Evolutionary conservation across 1,140 invertebrate genomes (phyloP).

Genomic region (Elymnias hypermnestra): DNA sequence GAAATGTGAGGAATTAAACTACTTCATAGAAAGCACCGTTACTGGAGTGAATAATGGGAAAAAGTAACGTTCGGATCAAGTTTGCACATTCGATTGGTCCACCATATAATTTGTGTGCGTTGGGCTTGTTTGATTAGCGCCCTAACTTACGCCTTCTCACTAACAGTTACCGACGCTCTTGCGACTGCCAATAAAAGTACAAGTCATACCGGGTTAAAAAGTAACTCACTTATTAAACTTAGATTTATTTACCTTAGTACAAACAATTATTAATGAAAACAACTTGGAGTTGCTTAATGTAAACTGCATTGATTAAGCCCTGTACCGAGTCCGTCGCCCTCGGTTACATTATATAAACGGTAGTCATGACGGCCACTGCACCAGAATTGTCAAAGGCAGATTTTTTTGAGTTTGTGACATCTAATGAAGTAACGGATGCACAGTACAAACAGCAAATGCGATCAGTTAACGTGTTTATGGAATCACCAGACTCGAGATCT

Average conservation of each 20-base stretch:
- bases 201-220: constrained; percentile 67
- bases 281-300: constrained; percentile 39
- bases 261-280: constrained; percentile 44
- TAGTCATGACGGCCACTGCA: constrained; percentile 89
- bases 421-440: constrained; percentile 80
- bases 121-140: constrained; percentile 48
- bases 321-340: constrained; percentile 41
- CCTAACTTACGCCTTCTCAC: constrained; percentile 36
- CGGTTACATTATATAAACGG: constrained; percentile 65
- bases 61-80: constrained; percentile 70
- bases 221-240: constrained; percentile 54
- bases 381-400: constrained; percentile 85
- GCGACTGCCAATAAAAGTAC: constrained; percentile 73
- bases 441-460: constrained; percentile 80
- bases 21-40: constrained; percentile 33
- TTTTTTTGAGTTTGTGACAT: constrained; percentile 92
- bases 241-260: constrained; percentile 68
- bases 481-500: constrained; percentile 70
- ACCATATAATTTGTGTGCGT: constrained; percentile 46
- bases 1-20: constrained; percentile 32
- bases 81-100: constrained; percentile 70
- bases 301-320: constrained; percentile 26
- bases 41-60: constrained; percentile 72
- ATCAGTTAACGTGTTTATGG: constrained; percentile 78
- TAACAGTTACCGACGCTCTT: constrained; percentile 68